phyloP scores from a whole-genome alignment of 2,113 vertebrate genomes.

The Mungos mungo region DNA sequence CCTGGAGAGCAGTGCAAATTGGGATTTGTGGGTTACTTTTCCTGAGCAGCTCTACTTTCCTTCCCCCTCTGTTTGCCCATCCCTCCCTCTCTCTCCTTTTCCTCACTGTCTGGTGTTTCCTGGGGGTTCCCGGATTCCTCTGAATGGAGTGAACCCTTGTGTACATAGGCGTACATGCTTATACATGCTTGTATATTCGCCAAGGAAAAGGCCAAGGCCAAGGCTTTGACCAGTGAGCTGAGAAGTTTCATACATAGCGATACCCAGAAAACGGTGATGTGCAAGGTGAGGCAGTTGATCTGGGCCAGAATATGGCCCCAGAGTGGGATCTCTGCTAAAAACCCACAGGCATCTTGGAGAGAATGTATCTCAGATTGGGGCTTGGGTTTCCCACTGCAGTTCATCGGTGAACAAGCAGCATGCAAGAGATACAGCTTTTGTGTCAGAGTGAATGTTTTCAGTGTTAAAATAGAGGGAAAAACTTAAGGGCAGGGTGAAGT shows the following conservation, averaged over 20 bases:
- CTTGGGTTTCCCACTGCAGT: background rate
- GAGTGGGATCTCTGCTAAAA: background rate
- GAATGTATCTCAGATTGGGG: background rate
- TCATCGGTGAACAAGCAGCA: background rate
- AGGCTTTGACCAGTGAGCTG: background rate
- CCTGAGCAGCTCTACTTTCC: fast-evolving
- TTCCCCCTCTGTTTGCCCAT: too few relatives aligned
- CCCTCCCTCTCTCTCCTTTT: background rate
- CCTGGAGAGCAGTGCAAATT: background rate
- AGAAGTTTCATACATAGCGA: background rate
- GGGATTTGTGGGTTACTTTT: background rate
- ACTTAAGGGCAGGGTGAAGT: background rate
- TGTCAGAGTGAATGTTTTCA: background rate
- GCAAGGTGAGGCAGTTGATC: background rate
- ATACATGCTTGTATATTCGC: fast-evolving
- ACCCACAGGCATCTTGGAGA: background rate
- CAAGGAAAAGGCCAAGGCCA: background rate
- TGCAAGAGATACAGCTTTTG: background rate
- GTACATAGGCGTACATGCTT: background rate
- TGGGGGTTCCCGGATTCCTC: background rate
- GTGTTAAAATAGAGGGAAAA: background rate
- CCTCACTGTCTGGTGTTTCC: background rate
- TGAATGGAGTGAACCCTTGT: background rate
- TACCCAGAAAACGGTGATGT: background rate
- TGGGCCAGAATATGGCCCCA: background rate